Evolutionary conservation across 2,797 vertebrate species (phyloP), one percentile per base, ranked within the genome.

Genomic region (Semaprochilodus insignis): DNA sequence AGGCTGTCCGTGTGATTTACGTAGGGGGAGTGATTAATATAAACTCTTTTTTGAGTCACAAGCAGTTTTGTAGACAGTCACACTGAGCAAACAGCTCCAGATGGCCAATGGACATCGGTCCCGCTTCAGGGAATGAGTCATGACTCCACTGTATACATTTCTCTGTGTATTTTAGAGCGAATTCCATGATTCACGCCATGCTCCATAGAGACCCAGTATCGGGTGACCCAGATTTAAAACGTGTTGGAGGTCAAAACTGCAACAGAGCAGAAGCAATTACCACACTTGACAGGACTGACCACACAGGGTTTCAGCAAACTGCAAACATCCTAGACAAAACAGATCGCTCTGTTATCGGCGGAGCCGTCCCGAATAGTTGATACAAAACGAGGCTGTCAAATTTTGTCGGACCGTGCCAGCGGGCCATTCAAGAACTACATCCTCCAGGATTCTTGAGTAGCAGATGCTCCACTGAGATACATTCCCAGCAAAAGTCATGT

Each of bases 201-300:
- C 11, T 77, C 15, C 31, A 40, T 17, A 62, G n/a, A 15, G 17
- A 54, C 27, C 27, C n/a, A 54, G 31, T 57, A 34, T 16, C 54
- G 15, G n/a, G 11, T 10, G 27, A 67, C 65, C 75, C 81, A 81
- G 78, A 80, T 71, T 55, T 70, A 59, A 83, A 75, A 44, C 17
- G 21, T 55, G 60, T 83, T 65, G 83, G 78, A 78, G 72, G 79
- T 74, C n/a, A 52, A 74, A 74, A 66, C 74, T 40, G n/a, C 62
- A 57, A 80, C 57, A 0, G 31, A 76, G 63, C 71, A 66, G 74
- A 80, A 31, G 66, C 66, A 63, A 76, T 36, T 36, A 76, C 67
- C 52, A 65, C 34, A 25, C 7, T n/a, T 21, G n/a, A 77, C 62
- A 77, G n/a, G 48, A 54, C 44, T 48, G 73, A 76, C 51, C 31